Base-by-base conservation (phyloP, 2,888 invertebrate species). In the Lampropteryx suffumata region DNA sequence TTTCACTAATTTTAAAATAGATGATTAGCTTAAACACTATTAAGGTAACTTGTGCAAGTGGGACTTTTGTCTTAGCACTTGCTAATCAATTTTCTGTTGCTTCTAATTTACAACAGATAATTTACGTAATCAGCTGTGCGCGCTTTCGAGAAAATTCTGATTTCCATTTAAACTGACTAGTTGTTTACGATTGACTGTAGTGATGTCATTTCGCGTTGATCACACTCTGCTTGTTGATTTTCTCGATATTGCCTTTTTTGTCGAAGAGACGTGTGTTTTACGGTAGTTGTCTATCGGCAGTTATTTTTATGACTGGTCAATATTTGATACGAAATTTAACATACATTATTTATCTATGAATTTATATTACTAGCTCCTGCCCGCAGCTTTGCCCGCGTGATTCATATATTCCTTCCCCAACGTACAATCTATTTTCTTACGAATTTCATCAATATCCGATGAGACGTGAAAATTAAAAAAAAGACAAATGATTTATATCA, bases 191-290 rank as follows among this genome's bases (percentile, higher is more conserved):
- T 52, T 36, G 46, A 45, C 43, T 42, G 36, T 47, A 50, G 57
- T 59, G 59, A 57, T 56, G 58, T 58, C 60, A 58, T 54, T 53
- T 40, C 30, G 46, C 53, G 42, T 24, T 42, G 52, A 14, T 39
- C 47, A 3, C 47, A 3, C 4, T 43, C 39, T 45, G 49, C 28
- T 53, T 48, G 54, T 54, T 54, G 28, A 44, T 59, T 55, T 55
- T 55, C 43, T 57, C 37, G 55, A 47, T 60, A 57, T 55, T 46
- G 42, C 55, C 60, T 51, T 60, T 30, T 55, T 51, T 42, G 54
- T 39, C 49, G 34, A 37, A 54, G 34, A 32, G 42, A 49, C 42
- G 42, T 45, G 14, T 50, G 44, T 12, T 51, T 45, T 42, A 43
- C 26, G 49, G 43, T 45, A 40, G 36, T 24, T 28, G 10, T 45